A percentile compares a stretch with the other conserved stretches of the same genome.
Conservation (phyloP, 1,140 invertebrate genomes). For the Drosophila melanica region DNA sequence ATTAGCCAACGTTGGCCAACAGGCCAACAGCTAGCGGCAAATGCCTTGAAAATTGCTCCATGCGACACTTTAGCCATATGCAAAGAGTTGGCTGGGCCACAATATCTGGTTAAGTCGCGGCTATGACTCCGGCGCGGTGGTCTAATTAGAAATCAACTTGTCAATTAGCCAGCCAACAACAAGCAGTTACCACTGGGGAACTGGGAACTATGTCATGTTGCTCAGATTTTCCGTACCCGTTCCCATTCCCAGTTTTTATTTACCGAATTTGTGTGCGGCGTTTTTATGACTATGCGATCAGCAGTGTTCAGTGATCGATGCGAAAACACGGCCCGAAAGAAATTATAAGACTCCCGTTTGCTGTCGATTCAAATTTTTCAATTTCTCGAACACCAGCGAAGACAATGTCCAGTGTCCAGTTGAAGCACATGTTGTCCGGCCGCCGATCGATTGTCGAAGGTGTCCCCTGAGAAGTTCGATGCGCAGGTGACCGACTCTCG, state of each 20-base stretch:
- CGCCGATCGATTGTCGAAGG: slow-evolving; percentile 30
- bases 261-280: not conserved
- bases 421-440: slow-evolving; percentile 65
- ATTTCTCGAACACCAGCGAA: slow-evolving; percentile 44
- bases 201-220: slow-evolving; percentile 54
- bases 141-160: slow-evolving; percentile 83
- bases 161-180: slow-evolving; percentile 65
- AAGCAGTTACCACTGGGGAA: slow-evolving; percentile 19
- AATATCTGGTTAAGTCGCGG: not conserved
- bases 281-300: not conserved
- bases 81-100: slow-evolving; percentile 35
- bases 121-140: slow-evolving; percentile 56
- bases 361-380: slow-evolving; percentile 77
- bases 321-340: slow-evolving; percentile 66
- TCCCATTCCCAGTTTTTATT: slow-evolving; percentile 24
- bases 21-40: slow-evolving; percentile 10
- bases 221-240: slow-evolving; percentile 33
- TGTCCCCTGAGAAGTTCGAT: slow-evolving; percentile 68
- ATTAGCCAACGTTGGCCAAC: slow-evolving; percentile 51
- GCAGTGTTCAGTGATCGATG: slow-evolving; percentile 60
- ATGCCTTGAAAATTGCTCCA: slow-evolving; percentile 18
- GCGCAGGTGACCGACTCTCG: slow-evolving; percentile 55
- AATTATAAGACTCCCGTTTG: slow-evolving; percentile 60
- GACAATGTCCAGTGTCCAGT: slow-evolving; percentile 7
- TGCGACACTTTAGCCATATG: slow-evolving; percentile 59